A percentile compares a stretch with the other conserved stretches of the same genome.
phyloP scores from a whole-genome alignment of 2,113 vertebrate genomes.

The Romanogobio albipinnatus region DNA sequence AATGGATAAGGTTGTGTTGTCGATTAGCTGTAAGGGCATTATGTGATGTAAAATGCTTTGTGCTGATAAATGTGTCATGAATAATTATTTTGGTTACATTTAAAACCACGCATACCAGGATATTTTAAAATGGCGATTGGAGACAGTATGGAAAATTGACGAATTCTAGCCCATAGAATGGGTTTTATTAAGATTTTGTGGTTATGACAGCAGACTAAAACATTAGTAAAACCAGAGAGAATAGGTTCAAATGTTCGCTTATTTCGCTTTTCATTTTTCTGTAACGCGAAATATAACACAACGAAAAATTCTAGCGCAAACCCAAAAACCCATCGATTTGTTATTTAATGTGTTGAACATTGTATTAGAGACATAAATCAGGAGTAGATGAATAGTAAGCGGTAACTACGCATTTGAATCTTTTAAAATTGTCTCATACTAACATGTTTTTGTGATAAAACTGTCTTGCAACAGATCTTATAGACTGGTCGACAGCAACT shows the following conservation, averaged over 20 bases:
- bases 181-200: background rate
- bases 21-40: background rate
- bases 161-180: background rate
- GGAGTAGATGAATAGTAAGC: background rate
- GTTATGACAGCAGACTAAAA: background rate
- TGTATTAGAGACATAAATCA: background rate
- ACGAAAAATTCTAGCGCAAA: background rate
- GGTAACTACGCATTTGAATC: background rate
- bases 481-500: background rate
- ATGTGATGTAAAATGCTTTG: background rate
- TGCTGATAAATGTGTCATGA: background rate
- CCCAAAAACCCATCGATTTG: background rate
- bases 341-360: background rate
- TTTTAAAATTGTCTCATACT: background rate
- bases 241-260: background rate
- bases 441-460: background rate
- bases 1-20: background rate
- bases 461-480: background rate
- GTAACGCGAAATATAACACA: background rate
- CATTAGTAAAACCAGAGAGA: background rate
- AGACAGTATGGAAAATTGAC: background rate
- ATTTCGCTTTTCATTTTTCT: background rate
- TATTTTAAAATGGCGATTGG: background rate
- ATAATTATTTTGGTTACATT: background rate
- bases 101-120: background rate